Evolutionary conservation across 2,797 vertebrate species (phyloP).

Genomic region (Phoebastria nigripes): DNA sequence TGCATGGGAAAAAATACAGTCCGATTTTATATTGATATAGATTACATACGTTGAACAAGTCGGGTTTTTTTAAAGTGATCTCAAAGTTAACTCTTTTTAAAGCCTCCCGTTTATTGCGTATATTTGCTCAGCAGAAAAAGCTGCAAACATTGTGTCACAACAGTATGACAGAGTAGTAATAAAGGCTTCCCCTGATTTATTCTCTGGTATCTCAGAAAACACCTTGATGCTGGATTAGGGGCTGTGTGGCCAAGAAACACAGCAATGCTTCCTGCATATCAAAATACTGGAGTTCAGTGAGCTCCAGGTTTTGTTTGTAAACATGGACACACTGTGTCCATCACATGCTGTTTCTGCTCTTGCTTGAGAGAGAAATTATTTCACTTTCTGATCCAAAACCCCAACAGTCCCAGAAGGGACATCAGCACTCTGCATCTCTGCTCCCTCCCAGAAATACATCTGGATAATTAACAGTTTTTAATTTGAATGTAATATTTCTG

Average conservation of each 20-base stretch:
- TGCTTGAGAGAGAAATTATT: background rate
- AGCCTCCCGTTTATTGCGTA: background rate
- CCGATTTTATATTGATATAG: background rate
- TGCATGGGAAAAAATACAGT: slow-evolving; percentile 29
- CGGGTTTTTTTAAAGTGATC: background rate
- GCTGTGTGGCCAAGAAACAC: background rate
- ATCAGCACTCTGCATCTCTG: background rate
- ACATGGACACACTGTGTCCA: background rate
- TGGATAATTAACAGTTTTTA: background rate
- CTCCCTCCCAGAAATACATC: background rate
- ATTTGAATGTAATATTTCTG: background rate
- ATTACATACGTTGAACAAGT: background rate
- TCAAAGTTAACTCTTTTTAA: background rate
- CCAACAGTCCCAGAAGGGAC: background rate
- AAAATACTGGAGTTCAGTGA: background rate
- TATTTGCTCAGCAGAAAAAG: background rate
- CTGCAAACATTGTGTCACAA: background rate
- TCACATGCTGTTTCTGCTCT: background rate
- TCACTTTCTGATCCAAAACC: background rate
- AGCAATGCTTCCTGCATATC: background rate
- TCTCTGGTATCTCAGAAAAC: background rate
- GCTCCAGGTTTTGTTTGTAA: background rate
- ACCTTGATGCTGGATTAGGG: background rate
- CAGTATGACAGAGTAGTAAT: background rate
- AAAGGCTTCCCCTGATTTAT: background rate